Evolutionary conservation across 2,797 vertebrate species (phyloP), one percentile per base, ranked within the genome.

Genomic region (Siniperca undulata): DNA sequence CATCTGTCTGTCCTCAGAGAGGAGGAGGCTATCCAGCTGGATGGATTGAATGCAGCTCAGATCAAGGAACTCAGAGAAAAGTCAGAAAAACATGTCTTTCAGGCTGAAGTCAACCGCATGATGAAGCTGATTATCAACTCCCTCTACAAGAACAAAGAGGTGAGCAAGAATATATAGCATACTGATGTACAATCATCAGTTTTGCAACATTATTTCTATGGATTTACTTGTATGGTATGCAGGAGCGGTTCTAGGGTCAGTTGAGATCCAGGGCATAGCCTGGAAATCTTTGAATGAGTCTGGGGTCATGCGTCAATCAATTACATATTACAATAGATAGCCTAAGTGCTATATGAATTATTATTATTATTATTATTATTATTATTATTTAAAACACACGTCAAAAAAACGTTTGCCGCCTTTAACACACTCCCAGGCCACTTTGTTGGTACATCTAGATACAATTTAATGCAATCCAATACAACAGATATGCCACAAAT

Each of bases 71-170:
- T 99, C 58, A 91, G 99, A 87, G 99, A 99, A 70, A 99, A 99
- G 89, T 97, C 98, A 0, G 98, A 99, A 86, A 99, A 99, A 89
- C 98, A 98, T 80, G 97, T 85, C 1, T 99, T 99, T 91, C 98
- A 99, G 92, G 99, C 99, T 7, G 99, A 99, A 95, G 98, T 99
- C 74, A 99, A 99, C 91, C 95, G 98, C 71, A 99, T 99, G 99
- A 99, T 99, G 99, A 99, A 99, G 86, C 95, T 99, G n/a, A 99
- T 99, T 84, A 99, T 99, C 87, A 99, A 99, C 90, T 99, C 99
- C 3, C 91, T 99, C 7, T 99, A 99, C 88, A 99, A 99, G 95
- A 99, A 99, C 88, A 99, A 99, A 87, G 99, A 99, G 97, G 99
- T 99, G 89, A 95, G 95, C 71, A 16, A 10, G 12, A 46, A 22